phyloP scores from a whole-genome alignment of 2,888 invertebrate genomes.

The Cremastinae sp. region DNA sequence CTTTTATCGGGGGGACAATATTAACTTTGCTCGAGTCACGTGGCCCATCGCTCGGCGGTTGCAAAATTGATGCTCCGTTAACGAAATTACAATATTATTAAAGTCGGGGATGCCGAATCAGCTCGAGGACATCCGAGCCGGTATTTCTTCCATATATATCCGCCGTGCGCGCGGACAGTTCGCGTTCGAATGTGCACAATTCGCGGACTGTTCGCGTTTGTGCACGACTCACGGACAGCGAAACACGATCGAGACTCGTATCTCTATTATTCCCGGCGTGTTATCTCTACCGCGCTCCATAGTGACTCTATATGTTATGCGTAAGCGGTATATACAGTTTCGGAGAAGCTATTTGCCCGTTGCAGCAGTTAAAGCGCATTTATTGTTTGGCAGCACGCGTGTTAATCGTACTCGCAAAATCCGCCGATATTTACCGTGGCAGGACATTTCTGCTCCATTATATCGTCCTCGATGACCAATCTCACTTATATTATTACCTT shows the following conservation, averaged over 20 bases:
- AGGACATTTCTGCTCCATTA: conserved; percentile 56
- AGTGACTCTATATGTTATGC: background rate
- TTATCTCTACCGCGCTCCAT: conserved; percentile 44
- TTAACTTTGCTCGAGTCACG: conserved; percentile 25
- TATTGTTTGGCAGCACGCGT: conserved; percentile 51
- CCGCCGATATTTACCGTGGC: conserved; percentile 54
- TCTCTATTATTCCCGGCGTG: conserved; percentile 58
- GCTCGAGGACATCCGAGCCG: background rate
- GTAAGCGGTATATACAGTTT: conserved; percentile 23
- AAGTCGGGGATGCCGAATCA: conserved; percentile 35
- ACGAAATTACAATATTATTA: conserved; percentile 59
- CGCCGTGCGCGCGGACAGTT: no score
- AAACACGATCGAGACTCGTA: conserved; percentile 53
- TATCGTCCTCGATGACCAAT: conserved; percentile 57
- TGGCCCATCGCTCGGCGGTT: conserved; percentile 41
- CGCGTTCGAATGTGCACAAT: no score
- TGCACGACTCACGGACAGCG: conserved; percentile 29
- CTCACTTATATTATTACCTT: conserved; percentile 56
- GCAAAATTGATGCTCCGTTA: conserved; percentile 54
- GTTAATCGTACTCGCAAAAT: conserved; percentile 55
- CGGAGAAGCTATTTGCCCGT: conserved; percentile 59
- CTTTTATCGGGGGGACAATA: conserved; percentile 22
- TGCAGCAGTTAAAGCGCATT: conserved; percentile 57
- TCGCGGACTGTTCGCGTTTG: no score
- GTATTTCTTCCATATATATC: no score